Conservation (phyloP, 2,888 invertebrate species). For the Sialis lutaria region DNA sequence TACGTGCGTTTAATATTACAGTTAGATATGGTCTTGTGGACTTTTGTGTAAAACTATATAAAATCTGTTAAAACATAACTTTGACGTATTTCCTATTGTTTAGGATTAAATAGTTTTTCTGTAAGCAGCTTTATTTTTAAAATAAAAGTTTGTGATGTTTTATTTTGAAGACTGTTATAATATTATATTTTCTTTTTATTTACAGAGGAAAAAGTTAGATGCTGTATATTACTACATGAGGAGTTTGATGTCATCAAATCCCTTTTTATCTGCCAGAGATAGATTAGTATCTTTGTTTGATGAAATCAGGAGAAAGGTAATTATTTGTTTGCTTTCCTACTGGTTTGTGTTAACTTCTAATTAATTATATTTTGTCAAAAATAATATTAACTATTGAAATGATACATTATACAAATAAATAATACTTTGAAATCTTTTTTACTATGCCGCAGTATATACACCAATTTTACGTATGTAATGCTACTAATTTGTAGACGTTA, state of each 20-base stretch:
- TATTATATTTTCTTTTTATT: conserved; percentile 15
- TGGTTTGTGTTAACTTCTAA: no score
- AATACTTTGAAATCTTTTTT: conserved; percentile 13
- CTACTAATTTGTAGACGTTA: no score
- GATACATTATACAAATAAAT: neutral
- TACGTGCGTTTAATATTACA: no score
- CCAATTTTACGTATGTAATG: conserved; percentile 33
- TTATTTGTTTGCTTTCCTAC: conserved; percentile 8
- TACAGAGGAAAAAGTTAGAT: conserved; percentile 79
- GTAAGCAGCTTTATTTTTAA: no score
- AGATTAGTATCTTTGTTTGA: conserved; percentile 76
- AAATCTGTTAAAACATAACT: no score
- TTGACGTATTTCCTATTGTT: no score
- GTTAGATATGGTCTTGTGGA: no score
- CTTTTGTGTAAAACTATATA: no score
- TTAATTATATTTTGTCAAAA: conserved; percentile 8
- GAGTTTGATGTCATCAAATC: conserved; percentile 85
- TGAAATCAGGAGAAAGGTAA: conserved; percentile 80
- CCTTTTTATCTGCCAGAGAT: conserved; percentile 82
- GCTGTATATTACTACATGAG: conserved; percentile 96
- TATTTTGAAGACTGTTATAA: neutral
- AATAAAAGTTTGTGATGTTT: neutral
- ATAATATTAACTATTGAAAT: neutral
- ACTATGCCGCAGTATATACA: conserved; percentile 34
- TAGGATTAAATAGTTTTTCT: no score